Conservation (phyloP, 2,113 vertebrate species). For the Urocolius indicus region DNA sequence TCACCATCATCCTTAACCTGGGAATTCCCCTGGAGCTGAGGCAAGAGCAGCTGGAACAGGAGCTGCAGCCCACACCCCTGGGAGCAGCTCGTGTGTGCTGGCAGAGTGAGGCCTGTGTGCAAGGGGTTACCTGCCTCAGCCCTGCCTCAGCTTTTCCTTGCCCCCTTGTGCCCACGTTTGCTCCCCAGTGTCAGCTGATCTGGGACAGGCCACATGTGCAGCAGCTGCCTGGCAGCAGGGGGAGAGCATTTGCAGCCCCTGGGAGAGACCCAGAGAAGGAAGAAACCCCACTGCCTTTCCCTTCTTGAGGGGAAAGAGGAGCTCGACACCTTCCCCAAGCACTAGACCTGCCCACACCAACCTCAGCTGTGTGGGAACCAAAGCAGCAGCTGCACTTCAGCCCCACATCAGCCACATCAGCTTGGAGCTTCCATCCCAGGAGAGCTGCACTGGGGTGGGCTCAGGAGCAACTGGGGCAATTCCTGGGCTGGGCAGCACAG, state of each 20-base stretch:
- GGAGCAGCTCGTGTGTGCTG: background rate
- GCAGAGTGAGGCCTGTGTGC: too few relatives aligned
- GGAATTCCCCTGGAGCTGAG: background rate
- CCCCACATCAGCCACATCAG: background rate
- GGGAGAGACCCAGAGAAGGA: background rate
- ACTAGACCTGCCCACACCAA: background rate
- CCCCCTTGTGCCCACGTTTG: background rate
- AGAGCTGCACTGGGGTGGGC: background rate
- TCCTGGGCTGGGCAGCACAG: too few relatives aligned
- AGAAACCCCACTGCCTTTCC: background rate
- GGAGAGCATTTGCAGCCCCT: background rate
- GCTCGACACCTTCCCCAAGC: background rate
- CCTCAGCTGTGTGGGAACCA: background rate
- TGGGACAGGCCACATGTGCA: background rate
- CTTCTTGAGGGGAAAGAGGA: background rate
- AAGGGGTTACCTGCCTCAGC: background rate
- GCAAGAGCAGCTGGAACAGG: background rate
- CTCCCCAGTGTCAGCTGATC: background rate
- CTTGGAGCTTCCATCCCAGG: background rate
- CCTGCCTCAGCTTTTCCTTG: background rate
- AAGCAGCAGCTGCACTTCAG: background rate
- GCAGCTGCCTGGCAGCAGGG: fast-evolving
- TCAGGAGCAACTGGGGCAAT: fast-evolving
- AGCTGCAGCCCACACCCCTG: background rate
- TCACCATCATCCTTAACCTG: conserved; percentile 61